These are phyloP conservation scores for Cinclus mexicanus DNA, from an alignment of 2,113 vertebrate species.

Conservation along the genomic window DNA sequence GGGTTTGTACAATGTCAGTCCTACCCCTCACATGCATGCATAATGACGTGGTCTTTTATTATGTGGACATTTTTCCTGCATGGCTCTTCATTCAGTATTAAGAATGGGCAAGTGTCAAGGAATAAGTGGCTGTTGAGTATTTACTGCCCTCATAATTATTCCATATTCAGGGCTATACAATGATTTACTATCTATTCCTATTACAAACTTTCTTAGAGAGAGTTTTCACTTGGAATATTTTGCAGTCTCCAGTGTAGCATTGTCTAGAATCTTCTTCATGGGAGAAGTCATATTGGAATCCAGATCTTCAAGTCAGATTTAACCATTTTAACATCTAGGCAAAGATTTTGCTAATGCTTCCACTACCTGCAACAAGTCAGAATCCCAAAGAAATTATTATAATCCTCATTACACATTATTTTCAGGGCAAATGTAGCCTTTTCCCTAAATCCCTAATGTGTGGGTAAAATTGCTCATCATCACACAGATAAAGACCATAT, in stretches of 20 bases:
- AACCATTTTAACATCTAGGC: background rate
- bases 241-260: background rate
- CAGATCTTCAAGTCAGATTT: background rate
- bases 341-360: background rate
- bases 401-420: background rate
- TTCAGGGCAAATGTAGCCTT: background rate
- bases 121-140: background rate
- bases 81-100: background rate
- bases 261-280: background rate
- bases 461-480: background rate
- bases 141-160: background rate
- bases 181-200: background rate
- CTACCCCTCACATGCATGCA: background rate
- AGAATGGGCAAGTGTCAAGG: background rate
- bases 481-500: background rate
- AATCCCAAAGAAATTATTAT: background rate
- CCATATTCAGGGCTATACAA: background rate
- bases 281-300: background rate
- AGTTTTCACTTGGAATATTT: background rate
- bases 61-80: background rate
- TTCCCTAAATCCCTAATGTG: background rate
- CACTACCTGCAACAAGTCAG: background rate
- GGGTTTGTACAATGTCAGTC: background rate
- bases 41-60: accelerated
- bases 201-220: background rate